phyloP scores from a whole-genome alignment of 30 jellyfish, hydroid and myxozoan species.

The Haliclystus octoradiatus region DNA sequence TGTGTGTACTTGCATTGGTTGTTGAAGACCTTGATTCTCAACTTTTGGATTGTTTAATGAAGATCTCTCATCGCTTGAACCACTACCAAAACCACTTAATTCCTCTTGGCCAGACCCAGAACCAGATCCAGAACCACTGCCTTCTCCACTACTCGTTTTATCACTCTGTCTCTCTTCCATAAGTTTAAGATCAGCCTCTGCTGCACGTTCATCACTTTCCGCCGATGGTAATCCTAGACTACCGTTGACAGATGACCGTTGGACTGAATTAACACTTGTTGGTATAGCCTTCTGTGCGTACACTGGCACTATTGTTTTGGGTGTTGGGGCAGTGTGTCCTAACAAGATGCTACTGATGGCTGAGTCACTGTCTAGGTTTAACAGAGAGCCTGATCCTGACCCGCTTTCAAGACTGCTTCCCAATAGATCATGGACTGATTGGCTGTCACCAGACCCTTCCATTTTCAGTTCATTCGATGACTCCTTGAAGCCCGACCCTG shows the following conservation, averaged over 20 bases:
- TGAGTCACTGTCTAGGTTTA: neutral
- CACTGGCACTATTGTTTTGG: neutral
- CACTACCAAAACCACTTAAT: conserved; percentile 31
- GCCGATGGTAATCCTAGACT: neutral
- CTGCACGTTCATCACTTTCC: neutral
- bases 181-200: neutral
- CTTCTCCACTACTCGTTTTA: conserved; percentile 12
- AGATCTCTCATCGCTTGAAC: conserved; percentile 28
- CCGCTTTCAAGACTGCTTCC: neutral
- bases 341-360: neutral
- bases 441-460: neutral
- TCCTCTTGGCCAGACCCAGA: conserved; percentile 49
- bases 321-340: neutral
- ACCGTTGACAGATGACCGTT: neutral
- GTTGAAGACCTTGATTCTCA: neutral
- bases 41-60: neutral
- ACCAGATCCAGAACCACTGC: conserved; percentile 59
- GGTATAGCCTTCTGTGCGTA: neutral
- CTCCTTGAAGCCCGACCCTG: conserved; percentile 3
- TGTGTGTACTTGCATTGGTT: neutral
- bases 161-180: conserved; percentile 14
- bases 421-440: neutral
- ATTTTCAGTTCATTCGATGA: too few relatives aligned
- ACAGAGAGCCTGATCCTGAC: neutral
- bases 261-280: neutral